These are phyloP conservation scores for Apogon talboti DNA, from an alignment of 2,797 vertebrate genomes.

Conservation along the genomic window DNA sequence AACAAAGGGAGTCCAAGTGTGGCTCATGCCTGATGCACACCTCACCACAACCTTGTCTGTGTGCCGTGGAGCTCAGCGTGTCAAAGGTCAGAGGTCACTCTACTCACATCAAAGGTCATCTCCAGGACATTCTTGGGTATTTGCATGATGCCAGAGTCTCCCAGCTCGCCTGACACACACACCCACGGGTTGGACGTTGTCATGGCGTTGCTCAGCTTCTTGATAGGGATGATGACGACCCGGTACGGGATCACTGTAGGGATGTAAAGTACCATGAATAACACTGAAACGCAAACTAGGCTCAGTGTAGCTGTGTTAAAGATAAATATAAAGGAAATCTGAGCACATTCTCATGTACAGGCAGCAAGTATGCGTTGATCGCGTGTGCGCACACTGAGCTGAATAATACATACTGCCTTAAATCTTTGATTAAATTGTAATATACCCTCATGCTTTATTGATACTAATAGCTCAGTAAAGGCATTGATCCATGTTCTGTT, in stretches of 20 bases:
- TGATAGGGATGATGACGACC: conserved; percentile 93
- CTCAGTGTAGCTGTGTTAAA: not conserved
- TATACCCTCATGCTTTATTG: conserved; percentile 27
- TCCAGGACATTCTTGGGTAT: conserved; percentile 96
- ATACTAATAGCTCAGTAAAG: conserved; percentile 14
- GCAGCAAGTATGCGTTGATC: not conserved
- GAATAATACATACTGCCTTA: conserved; percentile 32
- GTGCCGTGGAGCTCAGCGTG: not conserved
- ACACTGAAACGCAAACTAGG: conserved; percentile 4
- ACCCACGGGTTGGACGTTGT: conserved; percentile 96
- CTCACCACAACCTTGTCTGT: not conserved
- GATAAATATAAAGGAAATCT: too few species aligned
- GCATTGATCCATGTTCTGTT: conserved; percentile 11
- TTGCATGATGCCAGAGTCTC: conserved; percentile 92
- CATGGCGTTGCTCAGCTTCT: conserved; percentile 93
- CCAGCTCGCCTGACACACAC: conserved; percentile 92
- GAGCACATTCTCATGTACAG: not conserved
- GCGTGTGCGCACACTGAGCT: conserved; percentile 7
- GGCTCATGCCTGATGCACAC: not conserved
- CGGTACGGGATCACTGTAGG: conserved; percentile 92
- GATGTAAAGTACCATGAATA: conserved; percentile 3
- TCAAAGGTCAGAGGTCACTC: conserved; percentile 24
- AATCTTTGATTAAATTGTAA: conserved; percentile 29
- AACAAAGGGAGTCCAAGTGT: not conserved
- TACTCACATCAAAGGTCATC: conserved; percentile 94